phyloP scores from a whole-genome alignment of 1,140 invertebrate genomes.

The Zophobas morio region DNA sequence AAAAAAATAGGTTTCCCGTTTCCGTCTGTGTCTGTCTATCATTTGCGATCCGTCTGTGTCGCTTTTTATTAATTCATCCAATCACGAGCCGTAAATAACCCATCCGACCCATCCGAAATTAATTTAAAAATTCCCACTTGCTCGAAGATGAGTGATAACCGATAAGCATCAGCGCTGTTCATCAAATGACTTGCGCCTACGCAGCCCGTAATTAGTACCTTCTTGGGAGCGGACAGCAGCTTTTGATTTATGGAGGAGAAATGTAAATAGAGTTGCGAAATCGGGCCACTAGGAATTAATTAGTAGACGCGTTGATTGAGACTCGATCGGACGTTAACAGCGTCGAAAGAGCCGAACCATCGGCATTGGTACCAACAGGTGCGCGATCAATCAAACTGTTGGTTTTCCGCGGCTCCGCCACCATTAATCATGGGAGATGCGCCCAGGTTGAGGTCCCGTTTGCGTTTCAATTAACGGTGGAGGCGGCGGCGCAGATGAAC shows the following conservation, averaged over 20 bases:
- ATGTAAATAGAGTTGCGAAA: slow-evolving; percentile 18
- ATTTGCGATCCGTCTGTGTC: too few species aligned
- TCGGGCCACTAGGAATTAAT: slow-evolving; percentile 10
- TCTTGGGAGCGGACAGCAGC: background rate
- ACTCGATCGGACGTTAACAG: slow-evolving; percentile 25
- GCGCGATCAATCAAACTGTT: slow-evolving; percentile 26
- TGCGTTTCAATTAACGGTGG: background rate
- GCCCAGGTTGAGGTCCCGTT: background rate
- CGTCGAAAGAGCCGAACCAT: background rate
- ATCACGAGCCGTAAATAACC: background rate
- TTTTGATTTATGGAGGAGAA: slow-evolving; percentile 20
- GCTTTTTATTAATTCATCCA: too few species aligned
- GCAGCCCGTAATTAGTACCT: slow-evolving; percentile 21
- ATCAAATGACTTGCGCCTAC: slow-evolving; percentile 34
- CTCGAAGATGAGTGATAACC: slow-evolving; percentile 29
- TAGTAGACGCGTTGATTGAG: slow-evolving; percentile 26
- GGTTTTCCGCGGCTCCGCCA: slow-evolving; percentile 3
- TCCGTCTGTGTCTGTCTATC: too few species aligned
- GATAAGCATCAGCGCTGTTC: slow-evolving; percentile 24
- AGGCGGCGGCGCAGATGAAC: background rate
- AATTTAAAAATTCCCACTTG: slow-evolving; percentile 19
- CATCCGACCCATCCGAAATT: background rate
- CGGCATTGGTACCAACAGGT: background rate
- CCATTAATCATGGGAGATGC: slow-evolving; percentile 10
- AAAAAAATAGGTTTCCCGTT: too few species aligned